Percentiles rank a stretch among this genome's conserved stretches.
Conservation (phyloP, 2,888 invertebrate species). For the Idaea aversata region DNA sequence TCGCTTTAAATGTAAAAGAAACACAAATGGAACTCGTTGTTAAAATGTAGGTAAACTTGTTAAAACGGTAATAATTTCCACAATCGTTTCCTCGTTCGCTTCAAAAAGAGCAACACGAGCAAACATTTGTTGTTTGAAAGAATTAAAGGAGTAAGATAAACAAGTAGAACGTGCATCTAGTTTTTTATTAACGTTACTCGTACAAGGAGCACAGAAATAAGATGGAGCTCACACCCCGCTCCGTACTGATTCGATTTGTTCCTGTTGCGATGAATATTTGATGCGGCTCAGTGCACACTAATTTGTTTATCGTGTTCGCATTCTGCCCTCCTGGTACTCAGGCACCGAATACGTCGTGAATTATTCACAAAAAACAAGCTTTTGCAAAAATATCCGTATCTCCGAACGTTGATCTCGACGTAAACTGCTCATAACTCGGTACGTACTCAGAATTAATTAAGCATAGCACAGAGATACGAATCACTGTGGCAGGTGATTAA, state of each 20-base stretch:
- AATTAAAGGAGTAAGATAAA: conserved; percentile 30
- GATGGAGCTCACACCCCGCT: conserved; percentile 58
- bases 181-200: conserved; percentile 56
- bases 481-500: conserved; percentile 75
- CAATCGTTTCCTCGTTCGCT: not conserved
- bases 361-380: conserved; percentile 43
- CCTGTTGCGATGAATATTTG: conserved; percentile 78
- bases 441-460: conserved; percentile 70
- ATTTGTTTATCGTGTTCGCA: conserved; percentile 76
- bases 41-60: conserved; percentile 14
- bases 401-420: conserved; percentile 34
- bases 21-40: not conserved
- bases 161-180: conserved; percentile 38
- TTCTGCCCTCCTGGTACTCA: conserved; percentile 57
- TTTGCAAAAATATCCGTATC: conserved; percentile 33
- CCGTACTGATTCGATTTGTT: conserved; percentile 77
- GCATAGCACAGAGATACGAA: conserved; percentile 63
- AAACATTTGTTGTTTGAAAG: conserved; percentile 7
- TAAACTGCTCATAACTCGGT: conserved; percentile 42
- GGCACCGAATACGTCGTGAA: conserved; percentile 42
- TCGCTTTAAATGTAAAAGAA: not conserved
- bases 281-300: conserved; percentile 77
- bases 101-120: not conserved
- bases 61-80: not conserved
- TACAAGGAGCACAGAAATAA: conserved; percentile 60